These are phyloP conservation scores for Globodera ellingtonae DNA, from an alignment of 1,140 invertebrate genomes.

Conservation along the genomic window DNA sequence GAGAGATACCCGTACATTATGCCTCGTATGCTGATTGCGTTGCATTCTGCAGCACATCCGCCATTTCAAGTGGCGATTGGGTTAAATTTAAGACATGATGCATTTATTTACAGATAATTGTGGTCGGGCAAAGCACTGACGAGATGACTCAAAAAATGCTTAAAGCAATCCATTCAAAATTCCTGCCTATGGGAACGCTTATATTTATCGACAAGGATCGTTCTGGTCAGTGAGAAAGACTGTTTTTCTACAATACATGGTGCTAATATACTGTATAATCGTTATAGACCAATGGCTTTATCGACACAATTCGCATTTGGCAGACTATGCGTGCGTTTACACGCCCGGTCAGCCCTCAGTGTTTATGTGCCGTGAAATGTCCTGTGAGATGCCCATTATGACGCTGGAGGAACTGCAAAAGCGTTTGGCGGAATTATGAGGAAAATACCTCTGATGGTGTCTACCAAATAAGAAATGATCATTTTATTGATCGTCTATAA, in stretches of 20 bases:
- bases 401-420: constrained; percentile 28
- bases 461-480: no score
- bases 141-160: constrained; percentile 38
- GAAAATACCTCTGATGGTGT: not conserved
- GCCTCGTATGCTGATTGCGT: constrained; percentile 40
- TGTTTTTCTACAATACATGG: not conserved
- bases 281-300: constrained; percentile 16
- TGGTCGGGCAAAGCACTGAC: constrained; percentile 37
- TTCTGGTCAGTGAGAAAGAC: constrained; percentile 5
- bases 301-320: constrained; percentile 25
- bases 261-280: no score
- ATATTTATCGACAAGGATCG: constrained; percentile 31
- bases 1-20: constrained; percentile 44
- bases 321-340: constrained; percentile 8
- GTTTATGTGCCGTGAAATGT: constrained; percentile 24
- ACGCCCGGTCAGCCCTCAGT: constrained; percentile 8
- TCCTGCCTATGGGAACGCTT: constrained; percentile 16
- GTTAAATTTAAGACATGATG: not conserved
- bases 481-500: no score
- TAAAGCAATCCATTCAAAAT: constrained; percentile 19
- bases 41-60: constrained; percentile 15
- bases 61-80: constrained; percentile 33
- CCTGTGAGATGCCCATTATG: constrained; percentile 31
- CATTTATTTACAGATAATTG: constrained; percentile 41
- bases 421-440: constrained; percentile 14